Evolutionary conservation across 2,888 invertebrate species (phyloP), one percentile per base, ranked within the genome.

Genomic region (Temnothorax ravouxi): DNA sequence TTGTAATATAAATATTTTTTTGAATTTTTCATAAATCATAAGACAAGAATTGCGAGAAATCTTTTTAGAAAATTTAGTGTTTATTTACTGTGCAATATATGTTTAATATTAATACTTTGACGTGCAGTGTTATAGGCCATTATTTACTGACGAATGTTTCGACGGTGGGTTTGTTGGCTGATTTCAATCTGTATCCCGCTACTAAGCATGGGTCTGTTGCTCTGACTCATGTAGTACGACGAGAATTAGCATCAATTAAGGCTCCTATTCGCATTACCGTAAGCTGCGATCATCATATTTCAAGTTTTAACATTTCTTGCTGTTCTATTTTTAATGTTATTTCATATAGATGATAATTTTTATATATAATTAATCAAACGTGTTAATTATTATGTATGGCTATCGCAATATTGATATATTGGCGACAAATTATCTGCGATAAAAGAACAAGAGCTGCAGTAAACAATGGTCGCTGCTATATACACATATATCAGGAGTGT

Each of bases 151-250:
- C 74, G 47, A 47, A 64, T 69, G 21, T 67, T 75, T 29, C 74
- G 29, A 29, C 29, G 34, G 85, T 86, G 47, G 90, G 90, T 18
- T 21, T 52, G 38, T 21, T 52, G 38, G 89, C 89, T 81, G 90
- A 91, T 47, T 93, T 85, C 87, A 94, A 93, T 88, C 83, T 95
- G 79, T 96, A 96, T 89, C 92, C 95, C 9, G 94, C 95, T 5
- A 95, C 95, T 59, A 96, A 96, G 90, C 95, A 94, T 88, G 95
- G 95, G 13, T 94, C 95, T 15, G 94, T 94, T 29, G 95, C 95
- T 8, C 91, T 96, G 75, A 94, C 95, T 5, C 95, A 95, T 67
- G 95, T 95, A 0, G 92, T 96, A 11, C 92, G 95, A 8, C 93
- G 93, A 21, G 96, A 96, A 89, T 91, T 96, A 34, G 90, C 92